Evolutionary conservation across 2,797 vertebrate genomes (phyloP).

Genomic region (Neomorphus geoffroyi): DNA sequence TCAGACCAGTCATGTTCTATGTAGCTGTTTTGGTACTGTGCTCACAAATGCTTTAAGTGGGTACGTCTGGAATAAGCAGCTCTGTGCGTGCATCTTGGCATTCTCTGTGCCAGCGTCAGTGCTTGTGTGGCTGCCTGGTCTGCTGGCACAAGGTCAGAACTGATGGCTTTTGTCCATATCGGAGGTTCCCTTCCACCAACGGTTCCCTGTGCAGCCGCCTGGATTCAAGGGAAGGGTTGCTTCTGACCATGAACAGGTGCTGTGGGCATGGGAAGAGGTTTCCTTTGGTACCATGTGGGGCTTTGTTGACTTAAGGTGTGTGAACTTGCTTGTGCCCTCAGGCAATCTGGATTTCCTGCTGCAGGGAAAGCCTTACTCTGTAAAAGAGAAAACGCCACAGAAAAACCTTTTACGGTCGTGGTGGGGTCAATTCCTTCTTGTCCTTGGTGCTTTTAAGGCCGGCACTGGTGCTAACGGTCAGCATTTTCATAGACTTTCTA

Average conservation of each 20-base stretch:
- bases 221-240: background rate
- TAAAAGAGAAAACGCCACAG: background rate
- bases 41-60: background rate
- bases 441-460: background rate
- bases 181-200: background rate
- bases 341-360: background rate
- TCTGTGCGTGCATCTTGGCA: fast-evolving
- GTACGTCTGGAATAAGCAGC: background rate
- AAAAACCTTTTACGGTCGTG: background rate
- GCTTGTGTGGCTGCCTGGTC: background rate
- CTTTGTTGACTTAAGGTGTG: background rate
- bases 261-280: background rate
- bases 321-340: background rate
- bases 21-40: background rate
- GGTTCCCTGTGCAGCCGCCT: background rate
- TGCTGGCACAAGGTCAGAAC: fast-evolving
- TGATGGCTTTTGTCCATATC: fast-evolving
- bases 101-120: fast-evolving
- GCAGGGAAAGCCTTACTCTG: background rate
- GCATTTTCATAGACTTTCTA: background rate
- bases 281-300: background rate
- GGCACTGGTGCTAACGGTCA: background rate
- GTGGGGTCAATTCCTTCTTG: background rate
- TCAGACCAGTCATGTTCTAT: fast-evolving
- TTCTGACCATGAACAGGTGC: background rate